These are phyloP conservation scores for Mastomys natalensis DNA, from an alignment of 2,113 vertebrate species.

Conservation along the genomic window DNA sequence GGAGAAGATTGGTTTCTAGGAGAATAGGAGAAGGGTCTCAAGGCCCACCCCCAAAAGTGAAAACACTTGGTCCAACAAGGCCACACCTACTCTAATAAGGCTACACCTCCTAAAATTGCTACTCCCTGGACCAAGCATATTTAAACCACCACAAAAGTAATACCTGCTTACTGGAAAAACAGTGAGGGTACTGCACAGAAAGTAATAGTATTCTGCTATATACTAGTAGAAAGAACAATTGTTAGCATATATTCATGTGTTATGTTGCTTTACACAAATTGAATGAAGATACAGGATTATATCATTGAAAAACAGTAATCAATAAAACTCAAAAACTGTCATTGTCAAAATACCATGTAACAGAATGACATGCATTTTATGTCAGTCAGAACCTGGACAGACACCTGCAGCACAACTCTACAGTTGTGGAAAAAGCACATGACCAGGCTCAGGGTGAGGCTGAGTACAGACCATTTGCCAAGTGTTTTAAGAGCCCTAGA, in stretches of 20 bases:
- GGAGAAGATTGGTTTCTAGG: too few species aligned
- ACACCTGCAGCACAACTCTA: neutral
- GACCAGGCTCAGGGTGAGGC: too few species aligned
- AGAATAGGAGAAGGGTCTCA: too few species aligned
- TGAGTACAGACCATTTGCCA: neutral
- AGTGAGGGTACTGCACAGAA: neutral
- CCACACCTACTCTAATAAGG: too few species aligned
- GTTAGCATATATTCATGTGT: neutral
- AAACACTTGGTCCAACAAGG: too few species aligned
- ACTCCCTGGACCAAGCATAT: too few species aligned
- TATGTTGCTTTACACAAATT: slow-evolving; percentile 20
- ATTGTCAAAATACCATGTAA: neutral
- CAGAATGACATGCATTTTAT: neutral
- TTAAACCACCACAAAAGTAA: neutral
- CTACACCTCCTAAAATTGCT: too few species aligned
- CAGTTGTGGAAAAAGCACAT: neutral
- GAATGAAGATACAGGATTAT: neutral
- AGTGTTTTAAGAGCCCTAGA: neutral
- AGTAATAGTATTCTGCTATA: neutral
- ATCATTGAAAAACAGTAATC: neutral
- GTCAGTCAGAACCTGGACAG: neutral
- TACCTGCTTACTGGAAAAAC: neutral
- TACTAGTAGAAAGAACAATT: neutral
- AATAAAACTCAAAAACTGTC: neutral
- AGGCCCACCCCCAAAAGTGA: too few species aligned